Percentiles rank a stretch among this genome's conserved stretches.
Evolutionary conservation across 1,140 invertebrate genomes (phyloP).

Genomic region (Proales similis): DNA sequence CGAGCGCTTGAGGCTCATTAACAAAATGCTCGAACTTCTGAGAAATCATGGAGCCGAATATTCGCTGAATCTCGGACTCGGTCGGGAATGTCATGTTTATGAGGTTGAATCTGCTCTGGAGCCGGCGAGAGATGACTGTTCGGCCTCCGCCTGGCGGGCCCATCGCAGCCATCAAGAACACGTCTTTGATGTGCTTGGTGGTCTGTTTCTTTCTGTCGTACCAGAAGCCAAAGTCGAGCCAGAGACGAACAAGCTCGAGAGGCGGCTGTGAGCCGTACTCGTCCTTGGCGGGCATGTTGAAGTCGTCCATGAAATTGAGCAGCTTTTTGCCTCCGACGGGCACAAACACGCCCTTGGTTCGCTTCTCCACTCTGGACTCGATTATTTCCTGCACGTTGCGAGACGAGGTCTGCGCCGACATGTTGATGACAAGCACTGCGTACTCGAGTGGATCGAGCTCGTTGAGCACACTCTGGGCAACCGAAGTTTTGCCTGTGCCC

Average conservation of each 20-base stretch:
- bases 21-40: conserved; percentile 70
- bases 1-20: conserved; percentile 64
- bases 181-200: conserved; percentile 65
- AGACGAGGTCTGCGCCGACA: conserved; percentile 73
- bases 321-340: conserved; percentile 67
- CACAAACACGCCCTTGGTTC: conserved; percentile 69
- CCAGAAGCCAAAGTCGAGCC: conserved; percentile 79
- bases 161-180: conserved; percentile 68
- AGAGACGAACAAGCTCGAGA: conserved; percentile 70
- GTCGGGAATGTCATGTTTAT: conserved; percentile 73
- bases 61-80: conserved; percentile 66
- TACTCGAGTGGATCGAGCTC: conserved; percentile 61
- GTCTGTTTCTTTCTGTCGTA: conserved; percentile 67
- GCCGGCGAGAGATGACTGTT: conserved; percentile 64
- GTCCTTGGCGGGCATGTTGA: conserved; percentile 79
- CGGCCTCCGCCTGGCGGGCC: conserved; percentile 72
- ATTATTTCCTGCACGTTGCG: conserved; percentile 64
- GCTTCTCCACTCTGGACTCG: conserved; percentile 69
- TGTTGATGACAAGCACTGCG: conserved; percentile 66
- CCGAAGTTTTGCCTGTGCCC: conserved; percentile 70
- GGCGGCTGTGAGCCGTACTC: conserved; percentile 74
- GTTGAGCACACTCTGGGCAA: conserved; percentile 62
- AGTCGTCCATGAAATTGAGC: conserved; percentile 75
- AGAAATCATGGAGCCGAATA: conserved; percentile 71
- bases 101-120: conserved; percentile 69